Evolutionary conservation across 2,797 vertebrate species (phyloP).

Genomic region (Mionectes olivaceus): DNA sequence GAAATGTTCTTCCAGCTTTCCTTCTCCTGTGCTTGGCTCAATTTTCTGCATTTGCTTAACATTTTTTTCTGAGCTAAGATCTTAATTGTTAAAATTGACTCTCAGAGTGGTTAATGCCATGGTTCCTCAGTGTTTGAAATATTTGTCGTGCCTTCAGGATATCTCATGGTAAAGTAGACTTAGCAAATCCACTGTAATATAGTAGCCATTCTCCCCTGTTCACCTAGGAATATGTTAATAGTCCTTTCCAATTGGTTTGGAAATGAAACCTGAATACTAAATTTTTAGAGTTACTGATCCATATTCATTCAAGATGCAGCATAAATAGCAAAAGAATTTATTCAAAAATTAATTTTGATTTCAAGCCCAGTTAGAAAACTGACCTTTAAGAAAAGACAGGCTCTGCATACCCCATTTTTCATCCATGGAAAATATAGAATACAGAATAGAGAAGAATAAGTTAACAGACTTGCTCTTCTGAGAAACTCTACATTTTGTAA

Average conservation of each 20-base stretch:
- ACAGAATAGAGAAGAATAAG: neutral
- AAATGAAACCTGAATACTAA: constrained; percentile 4
- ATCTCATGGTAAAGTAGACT: neutral
- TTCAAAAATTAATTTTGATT: neutral
- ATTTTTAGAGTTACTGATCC: neutral
- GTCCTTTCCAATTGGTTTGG: neutral
- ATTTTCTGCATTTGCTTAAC: neutral
- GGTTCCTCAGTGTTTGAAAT: neutral
- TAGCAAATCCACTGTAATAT: neutral
- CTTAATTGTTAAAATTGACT: constrained; percentile 2
- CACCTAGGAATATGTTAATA: neutral
- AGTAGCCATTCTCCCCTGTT: neutral
- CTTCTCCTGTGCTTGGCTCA: neutral
- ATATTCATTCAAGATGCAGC: neutral
- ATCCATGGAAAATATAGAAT: neutral
- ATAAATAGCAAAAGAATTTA: neutral
- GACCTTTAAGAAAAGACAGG: neutral
- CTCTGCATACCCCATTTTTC: neutral
- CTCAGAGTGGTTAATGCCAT: neutral
- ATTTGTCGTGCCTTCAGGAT: neutral
- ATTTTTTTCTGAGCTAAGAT: neutral
- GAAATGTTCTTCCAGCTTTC: neutral
- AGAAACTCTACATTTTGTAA: neutral
- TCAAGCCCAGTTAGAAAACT: neutral
- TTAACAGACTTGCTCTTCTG: neutral